Conservation (phyloP, 2,888 invertebrate genomes). For the Ormyrus rosae region DNA sequence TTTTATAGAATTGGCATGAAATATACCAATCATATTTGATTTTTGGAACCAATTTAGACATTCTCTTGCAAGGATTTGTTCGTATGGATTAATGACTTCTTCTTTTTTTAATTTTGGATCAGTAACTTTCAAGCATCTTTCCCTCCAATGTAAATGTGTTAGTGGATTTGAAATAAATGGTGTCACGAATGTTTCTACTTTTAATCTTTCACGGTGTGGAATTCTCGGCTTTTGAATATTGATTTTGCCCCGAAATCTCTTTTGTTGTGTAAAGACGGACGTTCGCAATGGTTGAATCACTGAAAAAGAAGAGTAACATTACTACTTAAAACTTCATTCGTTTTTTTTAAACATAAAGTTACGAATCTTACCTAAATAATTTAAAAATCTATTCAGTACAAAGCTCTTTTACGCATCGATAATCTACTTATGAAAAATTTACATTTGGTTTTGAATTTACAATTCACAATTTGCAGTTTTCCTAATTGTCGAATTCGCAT, state of each 20-base stretch:
- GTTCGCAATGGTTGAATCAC: conserved; percentile 66
- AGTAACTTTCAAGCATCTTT: conserved; percentile 76
- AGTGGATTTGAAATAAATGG: conserved; percentile 79
- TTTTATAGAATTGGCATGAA: conserved; percentile 85
- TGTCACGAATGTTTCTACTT: conserved; percentile 81
- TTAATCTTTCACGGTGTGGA: conserved; percentile 84
- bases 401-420: conserved; percentile 52
- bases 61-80: conserved; percentile 84
- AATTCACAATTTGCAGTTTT: conserved; percentile 49
- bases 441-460: conserved; percentile 57
- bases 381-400: conserved; percentile 34
- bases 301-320: conserved; percentile 59
- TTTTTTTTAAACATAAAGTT: background rate
- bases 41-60: conserved; percentile 83
- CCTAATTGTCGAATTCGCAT: conserved; percentile 51
- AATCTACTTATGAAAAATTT: conserved; percentile 56
- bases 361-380: conserved; percentile 50
- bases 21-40: conserved; percentile 84
- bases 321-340: background rate
- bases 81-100: conserved; percentile 80
- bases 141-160: conserved; percentile 62
- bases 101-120: conserved; percentile 64
- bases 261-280: conserved; percentile 75
- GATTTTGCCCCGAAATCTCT: conserved; percentile 85
- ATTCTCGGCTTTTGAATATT: conserved; percentile 86